phyloP scores from a whole-genome alignment of 1,140 invertebrate genomes.

The Cotesia glomerata region DNA sequence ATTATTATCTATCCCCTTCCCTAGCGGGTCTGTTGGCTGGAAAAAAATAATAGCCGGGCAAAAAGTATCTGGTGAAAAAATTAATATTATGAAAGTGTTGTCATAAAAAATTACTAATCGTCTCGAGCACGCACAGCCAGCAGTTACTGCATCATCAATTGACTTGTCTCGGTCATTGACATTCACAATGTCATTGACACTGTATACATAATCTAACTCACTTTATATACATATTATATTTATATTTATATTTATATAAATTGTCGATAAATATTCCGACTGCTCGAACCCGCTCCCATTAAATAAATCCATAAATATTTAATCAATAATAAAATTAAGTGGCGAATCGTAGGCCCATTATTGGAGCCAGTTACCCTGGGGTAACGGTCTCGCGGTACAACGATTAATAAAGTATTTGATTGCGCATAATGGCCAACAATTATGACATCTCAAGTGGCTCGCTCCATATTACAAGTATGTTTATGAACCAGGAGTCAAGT shows the following conservation, averaged over 20 bases:
- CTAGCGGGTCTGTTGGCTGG: too few relatives aligned
- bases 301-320: background rate
- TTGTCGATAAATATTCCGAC: background rate
- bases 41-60: too few relatives aligned
- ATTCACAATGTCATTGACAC: constrained; percentile 18
- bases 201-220: background rate
- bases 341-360: background rate
- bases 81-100: too few relatives aligned
- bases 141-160: constrained; percentile 16
- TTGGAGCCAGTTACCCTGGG: background rate
- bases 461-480: background rate
- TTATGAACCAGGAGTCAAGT: background rate
- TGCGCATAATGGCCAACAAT: background rate
- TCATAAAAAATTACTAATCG: too few relatives aligned
- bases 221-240: background rate
- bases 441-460: background rate
- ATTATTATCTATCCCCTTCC: too few relatives aligned
- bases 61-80: too few relatives aligned
- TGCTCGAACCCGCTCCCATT: background rate
- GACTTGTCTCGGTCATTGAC: constrained; percentile 25
- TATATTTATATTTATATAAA: background rate
- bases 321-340: background rate
- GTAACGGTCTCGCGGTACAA: background rate
- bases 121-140: background rate
- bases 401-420: background rate